phyloP scores from a whole-genome alignment of 1,140 invertebrate genomes.

The Lasaia peninsularis region DNA sequence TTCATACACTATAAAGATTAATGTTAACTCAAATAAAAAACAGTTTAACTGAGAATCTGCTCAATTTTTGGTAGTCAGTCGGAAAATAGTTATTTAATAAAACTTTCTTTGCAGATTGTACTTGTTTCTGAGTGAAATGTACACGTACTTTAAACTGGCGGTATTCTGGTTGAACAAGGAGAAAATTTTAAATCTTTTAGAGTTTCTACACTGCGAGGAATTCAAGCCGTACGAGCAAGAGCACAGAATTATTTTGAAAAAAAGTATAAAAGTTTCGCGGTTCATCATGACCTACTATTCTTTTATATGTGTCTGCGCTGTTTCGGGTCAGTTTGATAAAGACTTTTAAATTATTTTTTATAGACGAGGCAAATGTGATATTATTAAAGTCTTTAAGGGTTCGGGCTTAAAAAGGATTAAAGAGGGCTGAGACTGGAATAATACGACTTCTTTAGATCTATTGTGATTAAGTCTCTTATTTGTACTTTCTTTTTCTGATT shows the following conservation, averaged over 20 bases:
- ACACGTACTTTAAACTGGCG: constrained; percentile 68
- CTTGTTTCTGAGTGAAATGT: constrained; percentile 73
- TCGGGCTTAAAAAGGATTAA: too few species aligned
- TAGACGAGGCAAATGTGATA: too few species aligned
- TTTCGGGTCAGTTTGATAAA: constrained; percentile 46
- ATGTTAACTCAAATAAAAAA: too few species aligned
- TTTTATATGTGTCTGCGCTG: constrained; percentile 64
- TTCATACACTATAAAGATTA: too few species aligned
- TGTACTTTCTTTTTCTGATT: too few species aligned
- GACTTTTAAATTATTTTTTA: too few species aligned
- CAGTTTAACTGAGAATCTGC: too few species aligned
- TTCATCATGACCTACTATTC: constrained; percentile 68
- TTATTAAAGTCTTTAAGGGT: too few species aligned
- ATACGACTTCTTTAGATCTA: too few species aligned
- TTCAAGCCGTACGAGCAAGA: constrained; percentile 62
- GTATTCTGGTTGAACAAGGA: constrained; percentile 68
- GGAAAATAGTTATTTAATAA: neutral
- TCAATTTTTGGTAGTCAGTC: too few species aligned
- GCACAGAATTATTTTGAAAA: constrained; percentile 53
- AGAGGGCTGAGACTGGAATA: too few species aligned
- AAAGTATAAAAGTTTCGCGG: constrained; percentile 56
- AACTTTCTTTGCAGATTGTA: constrained; percentile 59
- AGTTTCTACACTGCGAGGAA: constrained; percentile 61
- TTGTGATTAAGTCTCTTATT: too few species aligned
- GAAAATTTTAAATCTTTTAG: constrained; percentile 56